phyloP scores from a whole-genome alignment of 2,797 vertebrate genomes.

The Macropus fuliginosus region DNA sequence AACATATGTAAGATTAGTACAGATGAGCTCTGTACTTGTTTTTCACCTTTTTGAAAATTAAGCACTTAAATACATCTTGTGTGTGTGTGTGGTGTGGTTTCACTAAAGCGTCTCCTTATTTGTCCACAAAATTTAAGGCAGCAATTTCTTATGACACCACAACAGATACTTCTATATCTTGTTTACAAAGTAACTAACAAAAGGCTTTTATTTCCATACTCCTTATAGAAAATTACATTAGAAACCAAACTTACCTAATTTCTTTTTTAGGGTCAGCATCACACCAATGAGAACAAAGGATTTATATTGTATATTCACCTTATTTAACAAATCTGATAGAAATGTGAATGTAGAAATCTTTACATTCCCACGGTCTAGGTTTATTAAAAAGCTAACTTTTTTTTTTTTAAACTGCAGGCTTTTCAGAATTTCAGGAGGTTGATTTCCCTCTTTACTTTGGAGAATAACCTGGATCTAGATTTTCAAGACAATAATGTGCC shows the following conservation, averaged over 20 bases:
- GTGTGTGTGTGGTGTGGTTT: constrained; percentile 14
- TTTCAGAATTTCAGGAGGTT: constrained; percentile 22
- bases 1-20: constrained; percentile 68
- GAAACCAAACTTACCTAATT: constrained; percentile 51
- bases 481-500: constrained; percentile 36
- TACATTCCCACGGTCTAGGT: constrained; percentile 34
- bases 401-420: constrained; percentile 62
- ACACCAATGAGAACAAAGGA: neutral
- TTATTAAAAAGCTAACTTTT: constrained; percentile 50
- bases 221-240: constrained; percentile 6
- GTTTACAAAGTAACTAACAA: constrained; percentile 52
- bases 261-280: neutral
- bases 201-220: constrained; percentile 22
- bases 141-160: constrained; percentile 55
- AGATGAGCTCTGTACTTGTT: constrained; percentile 50
- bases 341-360: neutral
- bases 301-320: neutral
- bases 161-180: constrained; percentile 47
- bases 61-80: constrained; percentile 53
- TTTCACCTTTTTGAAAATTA: constrained; percentile 51
- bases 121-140: constrained; percentile 57
- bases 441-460: constrained; percentile 63
- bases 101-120: constrained; percentile 54
- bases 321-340: neutral
- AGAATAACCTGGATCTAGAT: constrained; percentile 58